Conservation (phyloP, 2,888 invertebrate genomes). For the Mesochorus sp. region DNA sequence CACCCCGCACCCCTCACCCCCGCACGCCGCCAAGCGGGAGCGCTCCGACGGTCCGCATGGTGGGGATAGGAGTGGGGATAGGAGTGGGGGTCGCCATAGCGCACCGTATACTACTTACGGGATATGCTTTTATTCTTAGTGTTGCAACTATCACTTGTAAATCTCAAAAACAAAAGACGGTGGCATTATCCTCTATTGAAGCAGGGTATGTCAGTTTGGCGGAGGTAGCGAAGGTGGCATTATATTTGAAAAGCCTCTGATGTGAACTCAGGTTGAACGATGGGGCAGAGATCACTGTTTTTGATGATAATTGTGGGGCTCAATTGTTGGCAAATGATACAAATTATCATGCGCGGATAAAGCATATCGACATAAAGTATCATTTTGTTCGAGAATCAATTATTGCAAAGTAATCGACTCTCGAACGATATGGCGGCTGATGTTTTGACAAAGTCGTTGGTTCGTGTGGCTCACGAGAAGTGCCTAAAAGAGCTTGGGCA, state of each 20-base stretch:
- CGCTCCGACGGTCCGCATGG: no score
- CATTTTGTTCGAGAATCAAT: neutral
- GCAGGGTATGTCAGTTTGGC: slow-evolving; percentile 5
- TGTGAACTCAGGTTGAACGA: slow-evolving; percentile 20
- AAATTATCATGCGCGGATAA: neutral
- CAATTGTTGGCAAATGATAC: slow-evolving; percentile 6
- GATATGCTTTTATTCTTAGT: slow-evolving; percentile 37
- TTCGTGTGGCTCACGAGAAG: slow-evolving; percentile 20
- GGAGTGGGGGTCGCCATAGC: no score
- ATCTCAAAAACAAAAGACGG: slow-evolving; percentile 26
- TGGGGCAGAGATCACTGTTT: neutral
- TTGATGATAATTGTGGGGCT: slow-evolving; percentile 28
- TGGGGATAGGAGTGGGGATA: no score
- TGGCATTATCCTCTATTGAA: slow-evolving; percentile 27
- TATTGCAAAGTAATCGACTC: neutral
- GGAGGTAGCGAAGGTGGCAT: slow-evolving; percentile 21
- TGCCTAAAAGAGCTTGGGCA: slow-evolving; percentile 28
- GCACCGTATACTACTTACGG: no score
- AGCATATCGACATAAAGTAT: neutral
- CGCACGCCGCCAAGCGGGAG: no score
- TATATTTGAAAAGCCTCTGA: neutral
- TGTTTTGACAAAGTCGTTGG: slow-evolving; percentile 36
- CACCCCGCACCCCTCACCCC: no score
- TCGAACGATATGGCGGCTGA: slow-evolving; percentile 49
- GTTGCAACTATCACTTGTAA: slow-evolving; percentile 47